phyloP scores from a whole-genome alignment of 2,113 vertebrate species.

The Budorcas taxicolor region DNA sequence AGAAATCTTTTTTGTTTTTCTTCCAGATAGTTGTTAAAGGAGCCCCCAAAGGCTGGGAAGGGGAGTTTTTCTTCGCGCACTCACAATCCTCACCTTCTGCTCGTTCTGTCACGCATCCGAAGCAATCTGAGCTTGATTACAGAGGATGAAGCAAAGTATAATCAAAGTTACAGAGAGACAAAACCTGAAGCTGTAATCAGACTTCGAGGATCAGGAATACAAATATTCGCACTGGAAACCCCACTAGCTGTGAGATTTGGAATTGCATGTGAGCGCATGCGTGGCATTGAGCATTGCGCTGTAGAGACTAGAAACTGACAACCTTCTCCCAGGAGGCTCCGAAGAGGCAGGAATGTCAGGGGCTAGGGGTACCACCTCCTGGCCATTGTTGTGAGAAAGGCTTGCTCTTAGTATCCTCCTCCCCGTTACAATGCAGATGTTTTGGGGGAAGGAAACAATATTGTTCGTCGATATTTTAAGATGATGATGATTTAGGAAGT shows the following conservation, averaged over 20 bases:
- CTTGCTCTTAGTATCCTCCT: not conserved
- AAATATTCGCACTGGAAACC: not conserved
- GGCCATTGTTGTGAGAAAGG: not conserved
- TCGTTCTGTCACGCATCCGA: not conserved
- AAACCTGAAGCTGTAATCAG: constrained; percentile 48
- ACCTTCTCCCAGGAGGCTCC: not conserved
- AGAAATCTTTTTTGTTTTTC: not conserved
- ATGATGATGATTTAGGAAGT: not conserved
- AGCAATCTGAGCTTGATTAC: constrained; percentile 40
- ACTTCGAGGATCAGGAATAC: not conserved
- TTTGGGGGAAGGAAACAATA: not conserved
- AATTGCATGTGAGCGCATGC: not conserved
- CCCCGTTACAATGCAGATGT: not conserved
- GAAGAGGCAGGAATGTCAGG: not conserved
- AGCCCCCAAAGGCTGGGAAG: not conserved
- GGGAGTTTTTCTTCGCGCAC: not conserved
- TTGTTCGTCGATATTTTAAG: not conserved
- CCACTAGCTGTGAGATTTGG: not conserved
- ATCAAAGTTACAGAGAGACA: constrained; percentile 43
- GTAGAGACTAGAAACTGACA: not conserved
- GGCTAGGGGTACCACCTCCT: not conserved
- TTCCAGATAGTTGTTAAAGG: not conserved
- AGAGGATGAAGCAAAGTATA: constrained; percentile 23
- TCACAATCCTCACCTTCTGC: not conserved
- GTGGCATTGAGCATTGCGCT: not conserved